phyloP scores from a whole-genome alignment of 1,140 invertebrate species.

The Cotesia vestalis region DNA sequence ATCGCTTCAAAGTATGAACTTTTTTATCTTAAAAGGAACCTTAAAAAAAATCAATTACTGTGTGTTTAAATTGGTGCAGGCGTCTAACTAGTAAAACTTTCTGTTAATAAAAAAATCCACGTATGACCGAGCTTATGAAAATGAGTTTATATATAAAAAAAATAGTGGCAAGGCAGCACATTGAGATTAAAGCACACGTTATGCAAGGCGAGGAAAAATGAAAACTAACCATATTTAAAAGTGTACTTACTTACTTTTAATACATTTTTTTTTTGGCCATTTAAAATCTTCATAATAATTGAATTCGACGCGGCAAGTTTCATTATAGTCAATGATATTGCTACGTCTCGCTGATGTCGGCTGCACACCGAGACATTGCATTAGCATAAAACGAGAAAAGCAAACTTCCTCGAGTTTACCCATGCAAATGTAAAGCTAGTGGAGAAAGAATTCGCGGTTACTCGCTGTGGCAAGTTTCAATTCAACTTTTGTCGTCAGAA shows the following conservation, averaged over 20 bases:
- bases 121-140: no score
- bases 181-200: no score
- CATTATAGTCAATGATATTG: constrained; percentile 35
- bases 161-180: no score
- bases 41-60: no score
- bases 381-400: constrained; percentile 35
- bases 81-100: no score
- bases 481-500: constrained; percentile 43
- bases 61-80: no score
- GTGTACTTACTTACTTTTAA: neutral
- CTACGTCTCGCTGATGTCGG: constrained; percentile 7
- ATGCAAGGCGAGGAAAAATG: neutral
- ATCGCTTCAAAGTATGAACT: no score
- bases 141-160: no score
- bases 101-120: no score
- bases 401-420: constrained; percentile 41
- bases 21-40: no score
- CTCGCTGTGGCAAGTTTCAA: constrained; percentile 45
- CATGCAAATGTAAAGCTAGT: constrained; percentile 43
- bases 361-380: constrained; percentile 32
- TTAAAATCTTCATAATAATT: constrained; percentile 29
- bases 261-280: neutral
- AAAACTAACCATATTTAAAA: neutral
- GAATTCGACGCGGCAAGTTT: constrained; percentile 30
- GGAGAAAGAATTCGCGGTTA: constrained; percentile 27